Conservation (phyloP, 2,113 vertebrate genomes). For the Bucco capensis region DNA sequence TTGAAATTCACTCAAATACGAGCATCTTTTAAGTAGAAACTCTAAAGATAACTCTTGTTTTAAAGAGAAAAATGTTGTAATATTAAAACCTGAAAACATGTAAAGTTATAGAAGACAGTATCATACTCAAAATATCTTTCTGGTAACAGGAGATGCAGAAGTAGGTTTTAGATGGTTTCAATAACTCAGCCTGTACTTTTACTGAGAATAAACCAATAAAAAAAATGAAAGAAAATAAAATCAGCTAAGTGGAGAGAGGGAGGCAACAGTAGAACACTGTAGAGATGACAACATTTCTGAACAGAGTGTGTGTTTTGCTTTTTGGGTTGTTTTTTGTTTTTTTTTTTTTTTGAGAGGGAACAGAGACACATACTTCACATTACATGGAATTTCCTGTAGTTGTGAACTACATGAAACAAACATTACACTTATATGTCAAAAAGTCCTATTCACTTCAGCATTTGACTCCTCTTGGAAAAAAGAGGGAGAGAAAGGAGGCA, state of each 20-base stretch:
- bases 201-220: not conserved
- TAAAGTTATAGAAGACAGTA: not conserved
- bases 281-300: not conserved
- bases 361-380: not conserved
- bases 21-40: not conserved
- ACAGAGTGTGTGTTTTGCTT: not conserved
- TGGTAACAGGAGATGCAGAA: not conserved
- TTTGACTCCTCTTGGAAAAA: not conserved
- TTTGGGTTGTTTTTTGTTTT: no score
- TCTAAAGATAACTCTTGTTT: not conserved
- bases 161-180: not conserved
- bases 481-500: conserved; percentile 3
- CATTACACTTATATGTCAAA: not conserved
- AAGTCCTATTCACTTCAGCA: not conserved
- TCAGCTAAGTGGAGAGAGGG: not conserved
- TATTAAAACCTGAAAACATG: not conserved
- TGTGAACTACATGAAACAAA: conserved; percentile 6
- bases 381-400: not conserved
- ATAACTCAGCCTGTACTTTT: not conserved
- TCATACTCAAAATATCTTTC: not conserved
- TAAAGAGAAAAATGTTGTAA: not conserved
- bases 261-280: not conserved
- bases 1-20: not conserved
- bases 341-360: not conserved
- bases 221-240: not conserved